Conservation (phyloP, 2,113 vertebrate genomes). For the Dasyurus viverrinus region DNA sequence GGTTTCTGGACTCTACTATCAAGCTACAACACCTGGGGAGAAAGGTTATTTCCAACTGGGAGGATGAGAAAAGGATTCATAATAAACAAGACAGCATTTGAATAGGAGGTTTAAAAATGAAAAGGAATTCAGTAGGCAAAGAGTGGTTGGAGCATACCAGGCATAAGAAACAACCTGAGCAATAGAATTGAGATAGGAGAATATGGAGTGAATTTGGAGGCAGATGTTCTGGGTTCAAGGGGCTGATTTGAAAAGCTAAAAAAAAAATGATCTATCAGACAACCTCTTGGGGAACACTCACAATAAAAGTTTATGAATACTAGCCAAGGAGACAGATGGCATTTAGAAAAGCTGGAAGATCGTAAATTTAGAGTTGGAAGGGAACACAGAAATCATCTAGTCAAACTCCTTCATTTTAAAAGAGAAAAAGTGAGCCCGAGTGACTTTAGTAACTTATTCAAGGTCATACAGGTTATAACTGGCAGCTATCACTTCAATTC, state of each 20-base stretch:
- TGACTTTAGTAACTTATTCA: background rate
- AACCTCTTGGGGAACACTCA: background rate
- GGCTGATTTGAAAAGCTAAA: background rate
- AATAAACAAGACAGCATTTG: background rate
- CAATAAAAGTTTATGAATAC: background rate
- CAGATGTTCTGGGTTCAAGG: background rate
- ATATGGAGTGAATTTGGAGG: background rate
- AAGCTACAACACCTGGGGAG: background rate
- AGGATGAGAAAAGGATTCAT: background rate
- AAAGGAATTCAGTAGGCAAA: background rate
- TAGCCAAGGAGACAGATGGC: background rate
- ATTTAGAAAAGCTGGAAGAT: background rate
- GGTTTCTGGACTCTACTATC: background rate
- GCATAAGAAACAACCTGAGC: background rate
- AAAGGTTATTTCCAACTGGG: background rate
- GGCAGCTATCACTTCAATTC: background rate
- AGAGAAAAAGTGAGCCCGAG: background rate
- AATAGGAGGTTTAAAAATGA: background rate
- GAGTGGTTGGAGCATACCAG: background rate
- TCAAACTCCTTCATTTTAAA: background rate
- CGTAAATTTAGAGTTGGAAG: background rate
- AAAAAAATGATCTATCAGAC: background rate
- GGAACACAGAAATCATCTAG: background rate
- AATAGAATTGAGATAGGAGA: background rate
- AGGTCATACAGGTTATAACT: background rate